These are phyloP conservation scores for Sebastes wilsoni DNA, from an alignment of 2,797 vertebrate genomes.

Conservation along the genomic window DNA sequence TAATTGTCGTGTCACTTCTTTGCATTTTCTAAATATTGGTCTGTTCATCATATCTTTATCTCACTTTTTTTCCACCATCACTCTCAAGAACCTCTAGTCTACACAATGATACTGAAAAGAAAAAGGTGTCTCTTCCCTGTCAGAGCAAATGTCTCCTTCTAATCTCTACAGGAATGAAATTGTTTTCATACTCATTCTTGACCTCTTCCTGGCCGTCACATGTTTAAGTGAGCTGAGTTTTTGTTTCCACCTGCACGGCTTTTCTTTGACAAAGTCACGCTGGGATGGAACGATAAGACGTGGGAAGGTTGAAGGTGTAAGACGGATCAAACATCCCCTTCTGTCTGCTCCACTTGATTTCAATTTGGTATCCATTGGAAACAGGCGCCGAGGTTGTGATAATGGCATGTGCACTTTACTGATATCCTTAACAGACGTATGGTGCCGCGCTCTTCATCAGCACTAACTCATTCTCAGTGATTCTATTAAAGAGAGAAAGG, in stretches of 20 bases:
- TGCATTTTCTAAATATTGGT: background rate
- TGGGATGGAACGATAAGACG: conserved; percentile 48
- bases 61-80: background rate
- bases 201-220: conserved; percentile 9
- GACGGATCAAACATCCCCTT: conserved; percentile 35
- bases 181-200: conserved; percentile 28
- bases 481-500: conserved; percentile 3
- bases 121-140: background rate
- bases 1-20: background rate
- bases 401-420: conserved; percentile 20
- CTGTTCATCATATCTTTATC: background rate
- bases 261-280: conserved; percentile 34
- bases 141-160: conserved; percentile 4
- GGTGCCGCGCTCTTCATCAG: conserved; percentile 14
- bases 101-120: background rate
- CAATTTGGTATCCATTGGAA: conserved; percentile 57
- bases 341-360: conserved; percentile 57
- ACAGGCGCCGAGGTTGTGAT: conserved; percentile 33
- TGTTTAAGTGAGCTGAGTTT: conserved; percentile 15
- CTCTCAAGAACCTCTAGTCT: conserved; percentile 9
- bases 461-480: conserved; percentile 5
- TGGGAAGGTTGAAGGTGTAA: conserved; percentile 30
- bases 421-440: conserved; percentile 37
- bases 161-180: conserved; percentile 14
- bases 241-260: conserved; percentile 46